Evolutionary conservation across 2,113 vertebrate species (phyloP).

Genomic region (Charina bottae): DNA sequence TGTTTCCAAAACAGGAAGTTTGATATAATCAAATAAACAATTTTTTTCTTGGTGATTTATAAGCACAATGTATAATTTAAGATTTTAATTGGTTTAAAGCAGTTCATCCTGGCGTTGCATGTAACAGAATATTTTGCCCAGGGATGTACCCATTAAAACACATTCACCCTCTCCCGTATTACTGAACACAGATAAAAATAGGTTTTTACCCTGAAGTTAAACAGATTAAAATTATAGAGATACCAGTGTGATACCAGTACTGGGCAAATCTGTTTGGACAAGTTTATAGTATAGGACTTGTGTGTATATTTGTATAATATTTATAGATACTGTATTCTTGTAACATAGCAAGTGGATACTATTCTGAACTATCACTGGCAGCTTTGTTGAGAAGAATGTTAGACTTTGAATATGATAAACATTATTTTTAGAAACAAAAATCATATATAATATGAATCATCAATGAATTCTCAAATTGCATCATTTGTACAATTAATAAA

Average conservation of each 20-base stretch:
- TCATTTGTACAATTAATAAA: too few relatives aligned
- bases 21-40: neutral
- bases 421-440: too few relatives aligned
- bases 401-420: too few relatives aligned
- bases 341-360: too few relatives aligned
- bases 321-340: too few relatives aligned
- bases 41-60: neutral
- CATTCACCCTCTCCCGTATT: neutral
- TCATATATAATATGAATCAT: too few relatives aligned
- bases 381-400: too few relatives aligned
- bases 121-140: neutral
- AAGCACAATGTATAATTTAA: neutral
- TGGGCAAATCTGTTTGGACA: too few relatives aligned
- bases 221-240: neutral
- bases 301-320: too few relatives aligned
- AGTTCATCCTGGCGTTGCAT: neutral
- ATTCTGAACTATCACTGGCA: too few relatives aligned
- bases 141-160: neutral
- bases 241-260: neutral
- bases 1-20: neutral
- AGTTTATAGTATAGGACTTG: neutral
- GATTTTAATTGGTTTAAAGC: neutral
- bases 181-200: slow-evolving; percentile 26
- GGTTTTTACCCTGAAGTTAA: neutral
- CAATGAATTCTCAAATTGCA: too few relatives aligned